phyloP scores from a whole-genome alignment of 2,888 invertebrate species.

The Epiblema foenella region DNA sequence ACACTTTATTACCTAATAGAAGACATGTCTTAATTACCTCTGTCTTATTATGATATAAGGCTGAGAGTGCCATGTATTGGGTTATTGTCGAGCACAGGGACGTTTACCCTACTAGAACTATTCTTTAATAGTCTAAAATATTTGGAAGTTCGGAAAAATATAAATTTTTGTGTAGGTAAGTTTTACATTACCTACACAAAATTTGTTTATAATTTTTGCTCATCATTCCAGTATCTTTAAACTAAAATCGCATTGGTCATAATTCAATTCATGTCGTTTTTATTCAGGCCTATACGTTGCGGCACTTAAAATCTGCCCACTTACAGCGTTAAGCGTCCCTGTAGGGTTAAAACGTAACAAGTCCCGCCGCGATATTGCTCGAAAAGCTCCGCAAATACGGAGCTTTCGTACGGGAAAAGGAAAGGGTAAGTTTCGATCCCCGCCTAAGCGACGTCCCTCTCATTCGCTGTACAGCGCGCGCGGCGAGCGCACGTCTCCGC shows the following conservation, averaged over 20 bases:
- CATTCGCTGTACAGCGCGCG: conserved; percentile 75
- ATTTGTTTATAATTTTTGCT: too few species aligned
- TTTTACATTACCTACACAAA: too few species aligned
- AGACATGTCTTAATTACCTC: too few species aligned
- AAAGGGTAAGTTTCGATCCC: conserved; percentile 70
- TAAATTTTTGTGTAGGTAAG: too few species aligned
- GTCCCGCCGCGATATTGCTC: conserved; percentile 56
- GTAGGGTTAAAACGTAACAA: conserved; percentile 62
- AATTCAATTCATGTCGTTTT: conserved; percentile 68
- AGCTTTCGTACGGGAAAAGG: conserved; percentile 76
- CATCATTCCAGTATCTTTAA: not conserved
- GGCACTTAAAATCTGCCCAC: conserved; percentile 81
- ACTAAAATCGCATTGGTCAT: conserved; percentile 47
- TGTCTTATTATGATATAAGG: too few species aligned
- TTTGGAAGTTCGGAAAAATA: too few species aligned
- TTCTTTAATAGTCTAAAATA: too few species aligned
- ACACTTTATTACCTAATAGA: too few species aligned
- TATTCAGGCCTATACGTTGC: conserved; percentile 82
- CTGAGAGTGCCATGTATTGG: too few species aligned
- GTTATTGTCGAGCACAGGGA: too few species aligned
- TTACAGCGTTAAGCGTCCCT: conserved; percentile 76
- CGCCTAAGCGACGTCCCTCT: conserved; percentile 65
- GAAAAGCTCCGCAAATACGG: conserved; percentile 73
- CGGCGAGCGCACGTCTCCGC: conserved; percentile 62
- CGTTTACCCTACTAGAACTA: too few species aligned